Conservation (phyloP, 2,797 vertebrate genomes). For the Merluccius polli region DNA sequence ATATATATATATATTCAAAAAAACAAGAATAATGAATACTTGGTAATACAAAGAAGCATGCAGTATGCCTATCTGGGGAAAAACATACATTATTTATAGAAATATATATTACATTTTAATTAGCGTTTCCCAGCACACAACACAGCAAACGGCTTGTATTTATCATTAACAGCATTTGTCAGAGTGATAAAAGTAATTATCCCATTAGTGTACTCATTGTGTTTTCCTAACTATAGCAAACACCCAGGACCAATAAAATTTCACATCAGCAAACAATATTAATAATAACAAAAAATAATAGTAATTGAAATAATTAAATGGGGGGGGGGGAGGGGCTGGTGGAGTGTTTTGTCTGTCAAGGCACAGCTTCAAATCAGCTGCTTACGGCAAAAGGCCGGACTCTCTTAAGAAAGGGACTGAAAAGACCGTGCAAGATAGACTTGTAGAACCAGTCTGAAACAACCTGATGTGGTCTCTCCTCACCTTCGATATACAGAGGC, state of each 20-base stretch:
- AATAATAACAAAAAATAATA: too few species aligned
- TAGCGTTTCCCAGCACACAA: background rate
- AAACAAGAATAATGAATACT: background rate
- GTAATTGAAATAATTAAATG: background rate
- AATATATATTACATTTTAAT: background rate
- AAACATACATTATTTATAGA: background rate
- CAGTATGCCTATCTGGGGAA: background rate
- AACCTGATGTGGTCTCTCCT: conserved; percentile 33
- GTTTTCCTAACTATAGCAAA: too few species aligned
- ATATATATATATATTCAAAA: too few species aligned
- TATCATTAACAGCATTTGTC: background rate
- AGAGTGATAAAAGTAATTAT: background rate
- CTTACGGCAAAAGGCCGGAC: too few species aligned
- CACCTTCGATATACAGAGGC: conserved; percentile 97
- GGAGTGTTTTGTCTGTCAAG: too few species aligned
- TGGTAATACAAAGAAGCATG: background rate
- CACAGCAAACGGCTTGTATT: background rate
- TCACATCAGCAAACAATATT: too few species aligned
- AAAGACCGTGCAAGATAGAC: too few species aligned
- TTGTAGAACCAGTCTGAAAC: background rate
- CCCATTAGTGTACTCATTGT: too few species aligned
- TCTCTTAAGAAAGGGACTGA: too few species aligned
- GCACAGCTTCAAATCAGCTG: too few species aligned
- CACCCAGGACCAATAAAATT: too few species aligned
- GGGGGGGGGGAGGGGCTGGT: too few species aligned